Evolutionary conservation across 2,113 vertebrate genomes (phyloP), one percentile per base, ranked within the genome.

Genomic region (Mirounga angustirostris): DNA sequence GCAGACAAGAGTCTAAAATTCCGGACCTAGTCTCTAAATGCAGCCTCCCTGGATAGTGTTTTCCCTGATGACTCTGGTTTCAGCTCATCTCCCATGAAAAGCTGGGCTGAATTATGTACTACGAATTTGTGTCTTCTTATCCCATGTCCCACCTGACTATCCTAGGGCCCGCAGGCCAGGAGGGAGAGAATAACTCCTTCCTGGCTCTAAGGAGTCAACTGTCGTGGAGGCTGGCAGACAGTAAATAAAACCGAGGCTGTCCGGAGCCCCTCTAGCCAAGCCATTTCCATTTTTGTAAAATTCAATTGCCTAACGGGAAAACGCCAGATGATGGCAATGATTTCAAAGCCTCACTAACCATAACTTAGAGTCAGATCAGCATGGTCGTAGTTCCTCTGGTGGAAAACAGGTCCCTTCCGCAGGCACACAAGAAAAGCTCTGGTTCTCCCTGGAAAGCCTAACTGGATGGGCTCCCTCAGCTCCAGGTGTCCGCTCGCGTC

Each of bases 11-110:
- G 69, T 74, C 74, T 85, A 1, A 46, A 69, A 93, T 63, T 80
- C 61, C 67, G 90, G 59, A 82, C 7, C 90, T 81, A 40, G 5
- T 43, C 82, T 52, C 92, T 91, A 65, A 46, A 86, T 19, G 33
- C 63, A 50, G 67, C 18, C 58, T 79, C 54, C n/a, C 11, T 50
- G 26, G 52, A 36, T 46, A 86, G 61, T 13, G 63, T 58, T 28
- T 92, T 78, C 69, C 46, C 46, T 61, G 33, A 73, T 84, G 50
- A 40, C 36, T 71, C 86, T 79, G 76, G 59, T 63, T 94, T 87
- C 50, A 74, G 87, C 50, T 89, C 52, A 94, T 7, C n/a, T 58
- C 56, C 85, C 59, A 46, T 46, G 94, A 83, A 43, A 86, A 93
- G 82, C 22, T 56, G 76, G 21, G 43, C 50, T 89, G n/a, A 94